phyloP scores from a whole-genome alignment of 2,113 vertebrate species.

The Aldabrachelys gigantea region DNA sequence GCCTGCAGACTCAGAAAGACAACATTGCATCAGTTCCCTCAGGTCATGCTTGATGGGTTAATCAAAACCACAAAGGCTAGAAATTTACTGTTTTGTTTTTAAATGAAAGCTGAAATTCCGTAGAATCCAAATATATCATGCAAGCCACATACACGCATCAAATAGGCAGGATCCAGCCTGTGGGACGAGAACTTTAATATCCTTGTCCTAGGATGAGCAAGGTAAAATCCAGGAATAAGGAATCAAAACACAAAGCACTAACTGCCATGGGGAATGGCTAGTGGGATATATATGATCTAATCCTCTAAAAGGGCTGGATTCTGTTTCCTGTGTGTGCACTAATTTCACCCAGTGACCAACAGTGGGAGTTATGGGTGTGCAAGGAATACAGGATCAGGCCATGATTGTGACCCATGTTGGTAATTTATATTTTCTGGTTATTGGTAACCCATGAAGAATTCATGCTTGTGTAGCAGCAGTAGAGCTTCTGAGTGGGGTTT shows the following conservation, averaged over 20 bases:
- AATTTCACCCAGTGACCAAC: fast-evolving
- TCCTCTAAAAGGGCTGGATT: fast-evolving
- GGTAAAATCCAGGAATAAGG: not conserved
- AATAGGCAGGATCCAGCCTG: not conserved
- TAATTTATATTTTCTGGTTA: not conserved
- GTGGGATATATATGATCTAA: not conserved
- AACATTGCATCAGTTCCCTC: not conserved
- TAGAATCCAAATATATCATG: not conserved
- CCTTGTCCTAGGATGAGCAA: not conserved
- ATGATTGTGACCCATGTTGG: not conserved
- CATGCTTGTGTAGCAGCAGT: not conserved
- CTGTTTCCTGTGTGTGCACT: not conserved
- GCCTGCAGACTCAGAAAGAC: not conserved
- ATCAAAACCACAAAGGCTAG: not conserved
- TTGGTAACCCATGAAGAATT: not conserved
- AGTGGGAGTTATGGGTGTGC: not conserved
- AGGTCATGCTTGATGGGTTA: not conserved
- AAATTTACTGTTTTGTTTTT: not conserved
- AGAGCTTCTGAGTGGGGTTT: not conserved
- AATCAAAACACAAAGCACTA: not conserved
- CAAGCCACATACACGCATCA: not conserved
- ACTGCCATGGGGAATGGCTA: not conserved
- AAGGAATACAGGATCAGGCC: not conserved
- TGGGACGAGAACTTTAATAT: not conserved
- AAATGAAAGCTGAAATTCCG: not conserved